These are phyloP conservation scores for Microchirus variegatus DNA, from an alignment of 2,797 vertebrate genomes.

Conservation along the genomic window DNA sequence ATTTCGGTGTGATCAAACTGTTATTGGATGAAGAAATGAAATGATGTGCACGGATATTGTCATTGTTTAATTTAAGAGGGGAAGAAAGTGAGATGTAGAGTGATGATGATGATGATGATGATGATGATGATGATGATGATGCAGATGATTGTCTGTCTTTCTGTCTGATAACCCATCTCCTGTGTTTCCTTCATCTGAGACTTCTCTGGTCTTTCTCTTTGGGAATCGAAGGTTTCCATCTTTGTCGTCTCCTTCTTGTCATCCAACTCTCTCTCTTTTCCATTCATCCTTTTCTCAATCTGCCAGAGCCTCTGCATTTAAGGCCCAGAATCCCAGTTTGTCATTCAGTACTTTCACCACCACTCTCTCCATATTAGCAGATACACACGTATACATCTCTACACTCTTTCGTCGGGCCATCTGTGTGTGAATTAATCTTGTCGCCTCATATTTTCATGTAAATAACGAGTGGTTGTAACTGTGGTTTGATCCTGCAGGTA, in stretches of 20 bases:
- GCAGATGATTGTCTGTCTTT: constrained; percentile 34
- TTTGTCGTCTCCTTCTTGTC: constrained; percentile 37
- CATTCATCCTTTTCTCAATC: constrained; percentile 33
- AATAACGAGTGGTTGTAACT: constrained; percentile 89
- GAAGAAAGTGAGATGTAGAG: constrained; percentile 12
- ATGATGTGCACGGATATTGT: constrained; percentile 6
- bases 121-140: constrained; percentile 13
- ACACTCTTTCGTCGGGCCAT: constrained; percentile 13
- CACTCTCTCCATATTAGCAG: constrained; percentile 4
- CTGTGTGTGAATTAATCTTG: constrained; percentile 43
- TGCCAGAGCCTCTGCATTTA: constrained; percentile 30
- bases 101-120: constrained; percentile 12
- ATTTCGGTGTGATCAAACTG: neutral
- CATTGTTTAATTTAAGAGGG: constrained; percentile 15
- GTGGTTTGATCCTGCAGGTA: constrained; percentile 99
- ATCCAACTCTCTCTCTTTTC: constrained; percentile 29
- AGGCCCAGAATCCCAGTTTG: constrained; percentile 8
- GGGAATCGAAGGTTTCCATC: constrained; percentile 59
- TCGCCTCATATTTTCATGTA: constrained; percentile 55
- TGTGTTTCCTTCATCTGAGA: constrained; percentile 53
- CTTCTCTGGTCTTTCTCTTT: constrained; percentile 58
- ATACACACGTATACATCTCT: neutral
- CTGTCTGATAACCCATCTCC: constrained; percentile 56
- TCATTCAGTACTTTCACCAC: neutral
- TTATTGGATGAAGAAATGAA: too few relatives aligned